Conservation (phyloP, 2,113 vertebrate genomes). For the Ceratotherium simum region DNA sequence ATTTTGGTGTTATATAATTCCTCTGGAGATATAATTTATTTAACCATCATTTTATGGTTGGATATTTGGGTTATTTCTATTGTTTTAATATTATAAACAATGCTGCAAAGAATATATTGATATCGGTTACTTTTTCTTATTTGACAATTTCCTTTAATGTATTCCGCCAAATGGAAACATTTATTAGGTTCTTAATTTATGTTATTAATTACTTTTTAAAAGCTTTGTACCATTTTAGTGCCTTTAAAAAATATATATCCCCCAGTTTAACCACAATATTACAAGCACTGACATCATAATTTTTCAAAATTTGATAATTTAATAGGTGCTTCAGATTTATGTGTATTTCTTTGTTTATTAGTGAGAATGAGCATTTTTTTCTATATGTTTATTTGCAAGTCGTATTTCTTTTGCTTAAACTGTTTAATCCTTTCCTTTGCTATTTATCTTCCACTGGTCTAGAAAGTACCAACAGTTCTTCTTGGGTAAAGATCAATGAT, state of each 20-base stretch:
- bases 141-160: neutral
- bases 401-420: neutral
- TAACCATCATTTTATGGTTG: neutral
- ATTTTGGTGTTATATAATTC: conserved; percentile 39
- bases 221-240: neutral
- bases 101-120: neutral
- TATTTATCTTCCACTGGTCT: conserved; percentile 27
- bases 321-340: neutral
- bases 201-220: conserved; percentile 24
- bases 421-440: neutral
- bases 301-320: neutral
- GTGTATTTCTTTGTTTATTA: neutral
- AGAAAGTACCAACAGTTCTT: neutral
- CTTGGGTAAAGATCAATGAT: conserved; percentile 21
- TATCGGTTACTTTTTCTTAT: neutral
- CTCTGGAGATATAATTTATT: conserved; percentile 15
- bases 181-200: conserved; percentile 10
- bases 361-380: neutral
- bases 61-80: neutral
- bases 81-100: conserved; percentile 43
- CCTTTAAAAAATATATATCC: neutral
- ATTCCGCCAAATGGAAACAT: neutral
- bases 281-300: neutral
- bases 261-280: neutral
- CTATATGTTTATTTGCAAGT: neutral